These are phyloP conservation scores for Phyllotreta striolata DNA, from an alignment of 2,888 invertebrate genomes.

Conservation along the genomic window DNA sequence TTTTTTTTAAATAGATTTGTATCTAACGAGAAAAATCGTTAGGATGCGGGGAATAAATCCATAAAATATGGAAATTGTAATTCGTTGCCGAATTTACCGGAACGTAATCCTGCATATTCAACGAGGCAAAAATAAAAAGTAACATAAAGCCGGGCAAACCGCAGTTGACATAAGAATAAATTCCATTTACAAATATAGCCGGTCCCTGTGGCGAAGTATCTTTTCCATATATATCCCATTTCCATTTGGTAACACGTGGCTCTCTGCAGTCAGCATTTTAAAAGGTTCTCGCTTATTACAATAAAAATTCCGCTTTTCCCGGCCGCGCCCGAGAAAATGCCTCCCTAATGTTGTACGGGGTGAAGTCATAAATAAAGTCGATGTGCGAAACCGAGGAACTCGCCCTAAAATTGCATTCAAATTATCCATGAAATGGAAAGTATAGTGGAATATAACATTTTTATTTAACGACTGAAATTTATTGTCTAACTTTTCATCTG, in stretches of 20 bases:
- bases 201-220: constrained; percentile 52
- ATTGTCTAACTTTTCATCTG: constrained; percentile 50
- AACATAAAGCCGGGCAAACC: constrained; percentile 35
- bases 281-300: constrained; percentile 56
- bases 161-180: constrained; percentile 46
- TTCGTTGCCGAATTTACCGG: constrained; percentile 21
- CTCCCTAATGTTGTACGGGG: constrained; percentile 54
- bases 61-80: constrained; percentile 18
- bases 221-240: constrained; percentile 54
- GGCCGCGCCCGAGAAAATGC: constrained; percentile 49
- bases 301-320: constrained; percentile 51
- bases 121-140: constrained; percentile 28
- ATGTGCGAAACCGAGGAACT: constrained; percentile 54
- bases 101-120: constrained; percentile 26
- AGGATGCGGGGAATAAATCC: neutral
- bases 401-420: constrained; percentile 50
- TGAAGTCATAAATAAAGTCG: constrained; percentile 55
- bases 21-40: constrained; percentile 3
- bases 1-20: no score
- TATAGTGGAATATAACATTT: constrained; percentile 52
- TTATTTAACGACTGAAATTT: constrained; percentile 52
- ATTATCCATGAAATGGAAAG: constrained; percentile 54
- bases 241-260: constrained; percentile 54
- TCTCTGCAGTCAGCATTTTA: constrained; percentile 54
- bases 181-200: constrained; percentile 56